phyloP scores from a whole-genome alignment of 2,113 vertebrate species.

The Ictalurus furcatus region DNA sequence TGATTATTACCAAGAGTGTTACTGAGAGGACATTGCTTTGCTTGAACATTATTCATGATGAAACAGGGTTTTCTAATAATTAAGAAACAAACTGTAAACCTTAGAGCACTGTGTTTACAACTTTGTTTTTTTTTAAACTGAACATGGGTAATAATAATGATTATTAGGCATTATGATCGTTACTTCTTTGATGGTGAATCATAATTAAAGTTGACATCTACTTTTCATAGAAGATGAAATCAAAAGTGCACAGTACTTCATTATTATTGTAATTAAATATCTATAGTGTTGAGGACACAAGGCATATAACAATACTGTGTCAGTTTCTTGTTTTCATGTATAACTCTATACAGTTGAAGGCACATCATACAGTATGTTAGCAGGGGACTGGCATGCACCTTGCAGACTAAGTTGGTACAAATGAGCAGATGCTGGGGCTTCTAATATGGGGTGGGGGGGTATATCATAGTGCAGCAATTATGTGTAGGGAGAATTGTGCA shows the following conservation, averaged over 20 bases:
- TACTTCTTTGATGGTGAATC: not conserved
- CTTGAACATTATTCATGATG: conserved; percentile 6
- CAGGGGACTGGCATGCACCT: conserved; percentile 58
- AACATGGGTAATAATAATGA: not conserved
- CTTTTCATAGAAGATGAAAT: not conserved
- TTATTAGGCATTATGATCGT: not conserved
- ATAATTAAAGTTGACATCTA: not conserved
- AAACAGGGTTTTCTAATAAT: conserved; percentile 1
- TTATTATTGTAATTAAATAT: not conserved
- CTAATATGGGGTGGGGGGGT: conserved; percentile 48
- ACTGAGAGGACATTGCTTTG: not conserved
- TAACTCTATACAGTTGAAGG: conserved; percentile 21
- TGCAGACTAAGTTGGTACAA: conserved; percentile 65
- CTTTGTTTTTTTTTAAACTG: not conserved
- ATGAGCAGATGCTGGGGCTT: conserved; percentile 69
- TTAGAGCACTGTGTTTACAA: not conserved
- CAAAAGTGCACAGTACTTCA: not conserved
- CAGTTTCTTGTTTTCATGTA: conserved; percentile 54
- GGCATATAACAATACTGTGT: not conserved
- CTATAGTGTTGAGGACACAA: not conserved
- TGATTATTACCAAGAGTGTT: not conserved
- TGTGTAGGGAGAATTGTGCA: conserved; percentile 64
- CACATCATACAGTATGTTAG: conserved; percentile 45
- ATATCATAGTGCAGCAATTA: conserved; percentile 71
- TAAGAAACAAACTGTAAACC: not conserved